These are phyloP conservation scores for Watsonalla cultraria DNA, from an alignment of 2,888 invertebrate species.

Conservation along the genomic window DNA sequence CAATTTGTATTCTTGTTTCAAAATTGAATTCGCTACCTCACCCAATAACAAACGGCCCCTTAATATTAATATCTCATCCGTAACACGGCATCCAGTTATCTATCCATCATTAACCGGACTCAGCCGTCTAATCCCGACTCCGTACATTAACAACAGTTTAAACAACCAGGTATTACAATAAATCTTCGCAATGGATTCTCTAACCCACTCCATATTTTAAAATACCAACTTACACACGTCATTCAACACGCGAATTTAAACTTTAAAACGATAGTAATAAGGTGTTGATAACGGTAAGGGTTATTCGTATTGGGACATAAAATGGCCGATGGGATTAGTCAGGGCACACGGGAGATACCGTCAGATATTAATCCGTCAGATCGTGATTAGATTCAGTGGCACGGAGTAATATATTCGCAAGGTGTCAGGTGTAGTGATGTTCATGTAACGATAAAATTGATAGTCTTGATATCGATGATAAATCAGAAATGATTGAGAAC, in stretches of 20 bases:
- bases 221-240: conserved; percentile 19
- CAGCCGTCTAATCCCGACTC: conserved; percentile 49
- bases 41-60: background rate
- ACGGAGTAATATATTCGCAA: conserved; percentile 73
- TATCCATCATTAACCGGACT: conserved; percentile 17
- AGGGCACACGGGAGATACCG: conserved; percentile 49
- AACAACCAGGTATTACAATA: conserved; percentile 67
- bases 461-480: background rate
- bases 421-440: conserved; percentile 45
- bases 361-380: conserved; percentile 74
- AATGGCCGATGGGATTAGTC: conserved; percentile 56
- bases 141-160: conserved; percentile 65
- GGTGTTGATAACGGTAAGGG: conserved; percentile 10
- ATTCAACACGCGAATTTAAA: conserved; percentile 14
- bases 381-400: conserved; percentile 76
- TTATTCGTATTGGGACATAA: conserved; percentile 36
- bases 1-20: background rate
- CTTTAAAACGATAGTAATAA: conserved; percentile 19
- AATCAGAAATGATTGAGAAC: no score
- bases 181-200: conserved; percentile 60
- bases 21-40: background rate
- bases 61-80: background rate
- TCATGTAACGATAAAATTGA: conserved; percentile 23
- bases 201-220: conserved; percentile 44
- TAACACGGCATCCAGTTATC: conserved; percentile 17